Base-by-base conservation (phyloP, 2,797 vertebrate genomes). In the Borostomias antarcticus region DNA sequence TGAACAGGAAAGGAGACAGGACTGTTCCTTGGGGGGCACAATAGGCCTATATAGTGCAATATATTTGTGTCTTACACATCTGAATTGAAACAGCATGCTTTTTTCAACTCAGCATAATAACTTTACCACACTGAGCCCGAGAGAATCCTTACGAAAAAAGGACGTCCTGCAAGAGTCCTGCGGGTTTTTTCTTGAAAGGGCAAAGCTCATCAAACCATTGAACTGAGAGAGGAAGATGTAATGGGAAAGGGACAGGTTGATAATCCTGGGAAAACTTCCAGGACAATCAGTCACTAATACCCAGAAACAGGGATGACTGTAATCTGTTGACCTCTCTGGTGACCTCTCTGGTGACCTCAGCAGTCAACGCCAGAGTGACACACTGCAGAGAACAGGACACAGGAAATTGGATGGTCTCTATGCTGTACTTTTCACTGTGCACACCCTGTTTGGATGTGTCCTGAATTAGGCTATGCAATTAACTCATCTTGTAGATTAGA, bases 291-390 rank as follows among this genome's bases (percentile, higher is more conserved):
- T 48, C 61, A 59, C 32, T 64, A 66, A 62, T 75, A 54, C 52
- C 26, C 54, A 32, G 50, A 66, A 62, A 66, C 48, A 48, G 21
- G 3, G 68, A 47, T 63, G 75, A 76, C 33, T 64, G 65, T 64
- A 70, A 83, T 84, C 72, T 74, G 28, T 58, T 67, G 73, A 83
- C 78, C 71, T 61, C 69, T 58, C 66, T 69, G 62, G 60, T 72
- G 65, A 75, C 69, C 66, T 58, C 33, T n/a, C n/a, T n/a, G n/a
- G n/a, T n/a, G n/a, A n/a, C 57, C 52, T 45, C 48, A 52, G 56
- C 59, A 61, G 62, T 64, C 68, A 60, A 56, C 56, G 71, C 32
- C 19, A 11, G 19, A 6, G 43, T 60, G 72, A 78, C 56, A 52
- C 66, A 73, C 35, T 61, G 57, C 80, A 72, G 69, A 63, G 69